These are phyloP conservation scores for Trinorchestia longiramus DNA, from an alignment of 1,140 invertebrate genomes.

Conservation along the genomic window DNA sequence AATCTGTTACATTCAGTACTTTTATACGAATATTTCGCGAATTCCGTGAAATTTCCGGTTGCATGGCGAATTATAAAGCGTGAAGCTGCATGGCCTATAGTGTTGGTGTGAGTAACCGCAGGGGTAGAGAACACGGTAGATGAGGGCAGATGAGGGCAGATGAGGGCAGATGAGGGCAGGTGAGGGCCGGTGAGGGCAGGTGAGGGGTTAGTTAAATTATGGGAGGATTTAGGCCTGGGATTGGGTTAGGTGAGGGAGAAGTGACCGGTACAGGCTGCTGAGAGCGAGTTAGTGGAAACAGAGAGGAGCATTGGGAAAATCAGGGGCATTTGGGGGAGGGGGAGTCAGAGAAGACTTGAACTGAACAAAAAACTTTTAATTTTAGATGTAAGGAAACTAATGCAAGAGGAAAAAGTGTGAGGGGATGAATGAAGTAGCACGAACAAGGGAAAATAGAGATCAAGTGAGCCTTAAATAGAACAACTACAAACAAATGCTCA, in stretches of 20 bases:
- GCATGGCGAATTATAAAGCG: neutral
- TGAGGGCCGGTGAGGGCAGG: neutral
- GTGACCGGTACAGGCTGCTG: constrained; percentile 23
- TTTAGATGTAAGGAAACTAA: too few relatives aligned
- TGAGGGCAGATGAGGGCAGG: neutral
- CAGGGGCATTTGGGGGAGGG: neutral
- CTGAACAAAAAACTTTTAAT: neutral
- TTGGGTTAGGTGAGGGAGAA: constrained; percentile 28
- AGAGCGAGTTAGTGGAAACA: neutral
- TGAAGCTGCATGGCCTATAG: neutral
- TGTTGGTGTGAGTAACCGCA: neutral
- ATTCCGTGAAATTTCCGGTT: too few relatives aligned
- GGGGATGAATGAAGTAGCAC: too few relatives aligned
- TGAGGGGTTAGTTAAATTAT: constrained; percentile 2
- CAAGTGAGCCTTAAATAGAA: too few relatives aligned
- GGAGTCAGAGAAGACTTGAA: neutral
- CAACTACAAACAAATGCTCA: too few relatives aligned
- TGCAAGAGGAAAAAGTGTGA: too few relatives aligned
- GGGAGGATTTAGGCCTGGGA: constrained; percentile 17
- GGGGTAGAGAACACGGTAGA: too few relatives aligned
- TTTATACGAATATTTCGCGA: too few relatives aligned
- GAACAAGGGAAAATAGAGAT: too few relatives aligned
- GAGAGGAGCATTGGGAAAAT: neutral
- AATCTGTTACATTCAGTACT: too few relatives aligned
- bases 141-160: neutral